Evolutionary conservation across 2,888 invertebrate species (phyloP).

Genomic region (Melipona beecheii): DNA sequence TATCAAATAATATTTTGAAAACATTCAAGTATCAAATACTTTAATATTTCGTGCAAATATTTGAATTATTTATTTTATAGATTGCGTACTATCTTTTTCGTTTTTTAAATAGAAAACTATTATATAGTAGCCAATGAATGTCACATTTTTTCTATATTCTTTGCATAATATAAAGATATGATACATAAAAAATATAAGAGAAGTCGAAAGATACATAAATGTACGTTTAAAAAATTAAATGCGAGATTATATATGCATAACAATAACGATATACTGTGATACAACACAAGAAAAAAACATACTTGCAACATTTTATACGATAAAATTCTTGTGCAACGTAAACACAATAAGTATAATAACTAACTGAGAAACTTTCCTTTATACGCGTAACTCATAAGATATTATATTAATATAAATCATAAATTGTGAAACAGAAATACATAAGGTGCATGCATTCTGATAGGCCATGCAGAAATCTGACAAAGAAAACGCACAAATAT

Average conservation of each 20-base stretch:
- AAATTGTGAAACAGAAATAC: slow-evolving; percentile 50
- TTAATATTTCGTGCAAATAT: slow-evolving; percentile 10
- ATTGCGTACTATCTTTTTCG: neutral
- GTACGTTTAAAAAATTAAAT: neutral
- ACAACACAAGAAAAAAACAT: slow-evolving; percentile 4
- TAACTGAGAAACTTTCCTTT: slow-evolving; percentile 15
- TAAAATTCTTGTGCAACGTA: slow-evolving; percentile 13
- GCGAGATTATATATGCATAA: neutral
- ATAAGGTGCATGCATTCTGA: slow-evolving; percentile 66
- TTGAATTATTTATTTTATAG: neutral
- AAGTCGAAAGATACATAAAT: slow-evolving; percentile 42
- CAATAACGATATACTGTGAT: slow-evolving; percentile 10
- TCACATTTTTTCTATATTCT: neutral
- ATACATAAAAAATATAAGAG: slow-evolving; percentile 11
- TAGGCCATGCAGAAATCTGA: slow-evolving; percentile 65
- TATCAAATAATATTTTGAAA: neutral
- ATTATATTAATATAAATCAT: slow-evolving; percentile 39
- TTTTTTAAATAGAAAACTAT: neutral
- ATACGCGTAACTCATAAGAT: slow-evolving; percentile 5
- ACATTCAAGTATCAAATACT: slow-evolving; percentile 17
- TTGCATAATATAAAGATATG: neutral
- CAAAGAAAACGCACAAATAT: slow-evolving; percentile 61
- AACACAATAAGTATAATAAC: slow-evolving; percentile 28
- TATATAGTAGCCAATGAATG: neutral
- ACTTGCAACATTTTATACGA: neutral